phyloP scores from a whole-genome alignment of 2,888 invertebrate genomes.

The Torymus tubicola region DNA sequence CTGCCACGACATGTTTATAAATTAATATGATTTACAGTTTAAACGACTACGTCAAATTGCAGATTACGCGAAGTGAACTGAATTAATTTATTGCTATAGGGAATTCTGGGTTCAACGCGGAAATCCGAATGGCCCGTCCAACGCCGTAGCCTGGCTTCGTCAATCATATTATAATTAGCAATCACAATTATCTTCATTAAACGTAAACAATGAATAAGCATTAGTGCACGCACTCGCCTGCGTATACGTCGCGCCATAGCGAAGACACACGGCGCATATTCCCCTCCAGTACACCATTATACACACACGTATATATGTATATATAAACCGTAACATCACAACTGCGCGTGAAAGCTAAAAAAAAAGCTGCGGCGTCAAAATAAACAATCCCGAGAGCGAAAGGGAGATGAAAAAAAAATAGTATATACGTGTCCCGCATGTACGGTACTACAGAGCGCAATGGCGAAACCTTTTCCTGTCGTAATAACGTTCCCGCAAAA shows the following conservation, averaged over 20 bases:
- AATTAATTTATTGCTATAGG: conserved; percentile 7
- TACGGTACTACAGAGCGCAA: no score
- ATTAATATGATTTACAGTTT: no score
- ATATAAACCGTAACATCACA: no score
- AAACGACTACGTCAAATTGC: not conserved
- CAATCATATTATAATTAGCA: conserved; percentile 4
- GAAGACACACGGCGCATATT: no score
- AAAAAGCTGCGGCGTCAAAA: not conserved
- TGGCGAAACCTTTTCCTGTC: conserved; percentile 17
- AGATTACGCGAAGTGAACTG: not conserved
- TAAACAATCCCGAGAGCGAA: not conserved
- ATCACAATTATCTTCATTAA: not conserved
- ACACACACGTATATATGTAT: no score
- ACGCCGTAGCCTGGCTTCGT: not conserved
- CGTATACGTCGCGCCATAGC: no score
- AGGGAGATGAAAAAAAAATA: no score
- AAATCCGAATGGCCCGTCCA: not conserved
- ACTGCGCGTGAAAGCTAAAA: no score
- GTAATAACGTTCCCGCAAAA: conserved; percentile 47
- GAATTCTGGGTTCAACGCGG: not conserved
- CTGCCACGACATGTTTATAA: no score
- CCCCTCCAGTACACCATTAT: no score
- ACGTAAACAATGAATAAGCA: not conserved
- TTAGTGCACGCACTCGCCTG: not conserved
- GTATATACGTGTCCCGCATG: not conserved